Percentiles rank a stretch among this genome's conserved stretches.
Conservation (phyloP, 1,140 invertebrate species). For the Papilio polyxenes region DNA sequence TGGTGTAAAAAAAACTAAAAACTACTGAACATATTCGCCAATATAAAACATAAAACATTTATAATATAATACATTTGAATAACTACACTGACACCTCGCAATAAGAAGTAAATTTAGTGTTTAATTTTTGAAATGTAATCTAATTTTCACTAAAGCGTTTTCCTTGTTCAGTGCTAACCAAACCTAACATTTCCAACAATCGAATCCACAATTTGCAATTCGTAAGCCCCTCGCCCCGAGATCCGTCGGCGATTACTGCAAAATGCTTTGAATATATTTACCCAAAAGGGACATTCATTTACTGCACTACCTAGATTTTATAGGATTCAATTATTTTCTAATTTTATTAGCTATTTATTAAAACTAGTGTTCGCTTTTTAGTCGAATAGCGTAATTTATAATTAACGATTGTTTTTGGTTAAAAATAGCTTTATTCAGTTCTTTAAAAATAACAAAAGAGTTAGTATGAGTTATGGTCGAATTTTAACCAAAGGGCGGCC, state of each 20-base stretch:
- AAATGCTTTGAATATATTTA: not conserved
- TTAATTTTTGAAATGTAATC: not conserved
- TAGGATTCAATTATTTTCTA: too few relatives aligned
- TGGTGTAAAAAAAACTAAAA: not conserved
- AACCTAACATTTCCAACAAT: not conserved
- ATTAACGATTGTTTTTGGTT: too few relatives aligned
- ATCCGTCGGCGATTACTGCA: not conserved
- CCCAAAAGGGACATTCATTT: not conserved
- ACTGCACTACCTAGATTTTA: not conserved
- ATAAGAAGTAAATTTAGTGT: not conserved
- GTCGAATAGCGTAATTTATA: too few relatives aligned
- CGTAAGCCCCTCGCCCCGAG: not conserved
- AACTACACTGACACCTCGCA: not conserved
- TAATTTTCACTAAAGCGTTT: not conserved
- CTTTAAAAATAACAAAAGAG: too few relatives aligned
- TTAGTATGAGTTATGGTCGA: too few relatives aligned
- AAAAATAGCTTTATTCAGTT: too few relatives aligned
- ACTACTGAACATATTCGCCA: not conserved
- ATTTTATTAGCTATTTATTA: too few relatives aligned
- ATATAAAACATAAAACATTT: too few relatives aligned
- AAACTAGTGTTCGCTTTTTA: too few relatives aligned
- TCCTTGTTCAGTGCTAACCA: not conserved
- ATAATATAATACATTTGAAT: too few relatives aligned
- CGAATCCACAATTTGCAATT: conserved; percentile 2
- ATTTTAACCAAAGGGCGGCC: too few relatives aligned